Conservation (phyloP, 2,113 vertebrate species). For the Zonotrichia leucophrys region DNA sequence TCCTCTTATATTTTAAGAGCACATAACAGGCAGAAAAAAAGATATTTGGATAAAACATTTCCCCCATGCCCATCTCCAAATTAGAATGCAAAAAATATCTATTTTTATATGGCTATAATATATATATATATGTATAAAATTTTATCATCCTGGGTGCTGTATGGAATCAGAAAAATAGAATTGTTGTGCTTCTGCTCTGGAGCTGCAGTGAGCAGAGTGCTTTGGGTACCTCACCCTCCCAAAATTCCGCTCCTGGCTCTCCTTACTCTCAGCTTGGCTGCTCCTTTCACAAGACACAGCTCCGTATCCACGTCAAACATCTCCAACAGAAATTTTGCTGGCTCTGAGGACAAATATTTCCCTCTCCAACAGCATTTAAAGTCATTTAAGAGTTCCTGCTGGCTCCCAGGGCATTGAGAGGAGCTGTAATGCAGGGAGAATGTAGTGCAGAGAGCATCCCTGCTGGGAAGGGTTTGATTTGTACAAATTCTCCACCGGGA, state of each 20-base stretch:
- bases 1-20: background rate
- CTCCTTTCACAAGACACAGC: constrained; percentile 3
- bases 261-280: background rate
- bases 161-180: background rate
- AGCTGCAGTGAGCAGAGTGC: background rate
- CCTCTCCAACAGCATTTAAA: background rate
- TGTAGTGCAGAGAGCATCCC: background rate
- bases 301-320: background rate
- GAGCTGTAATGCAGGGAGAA: background rate
- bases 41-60: background rate
- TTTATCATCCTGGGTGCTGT: background rate
- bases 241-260: background rate
- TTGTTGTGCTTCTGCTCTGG: background rate
- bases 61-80: background rate
- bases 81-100: background rate
- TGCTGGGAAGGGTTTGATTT: background rate
- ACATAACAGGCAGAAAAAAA: background rate
- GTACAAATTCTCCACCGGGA: background rate
- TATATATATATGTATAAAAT: background rate
- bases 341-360: background rate
- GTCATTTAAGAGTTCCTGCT: background rate
- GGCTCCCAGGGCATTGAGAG: background rate
- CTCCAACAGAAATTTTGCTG: background rate
- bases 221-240: background rate
- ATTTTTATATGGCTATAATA: background rate